Base-by-base conservation (phyloP, 2,113 vertebrate species). In the Lepus europaeus region DNA sequence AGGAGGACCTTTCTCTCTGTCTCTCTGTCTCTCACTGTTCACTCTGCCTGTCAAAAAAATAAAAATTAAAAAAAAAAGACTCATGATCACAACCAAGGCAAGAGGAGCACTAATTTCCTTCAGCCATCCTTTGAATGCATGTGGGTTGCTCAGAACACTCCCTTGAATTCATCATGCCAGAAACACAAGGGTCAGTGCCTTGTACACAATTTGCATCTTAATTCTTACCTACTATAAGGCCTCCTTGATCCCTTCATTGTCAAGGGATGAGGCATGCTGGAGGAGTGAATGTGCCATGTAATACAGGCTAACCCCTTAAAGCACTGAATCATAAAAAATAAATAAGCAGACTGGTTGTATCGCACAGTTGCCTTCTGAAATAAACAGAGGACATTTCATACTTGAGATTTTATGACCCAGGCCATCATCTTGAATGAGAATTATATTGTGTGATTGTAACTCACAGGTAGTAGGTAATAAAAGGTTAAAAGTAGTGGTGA, bases 331-430 rank as follows among this genome's bases (percentile, higher is more conserved):
- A 93, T 93, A 85, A 96, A 94, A 90, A 81, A 64, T 80, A 94
- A 97, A 91, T 61, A 87, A 85, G 79, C 22, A 94, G 16, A 33
- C 73, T 36, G 51, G 68, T 61, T 78, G 14, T n/a, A 33, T 4
- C 59, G 45, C 81, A 33, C 36, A 87, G 74, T 70, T 88, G 73
- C 49, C 49, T 85, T n/a, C 77, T 61, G 59, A 87, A 96, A 94
- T 94, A 91, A 95, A 93, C 70, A 93, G 59, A 95, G 31, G 73
- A 51, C 33, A 78, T 91, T 94, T 80, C 63, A 81, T 70, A 95
- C 69, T 82, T 95, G 90, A 74, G 95, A 84, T 90, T 93, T 94
- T 96, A 90, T 45, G 29, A 91, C 64, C 33, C 72, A 73, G 69
- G 73, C 31, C 87, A 92, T 93, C 87, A n/a, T 93, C 88, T 49